Evolutionary conservation across 2,113 vertebrate genomes (phyloP).

Genomic region (Toxotes chatareus): DNA sequence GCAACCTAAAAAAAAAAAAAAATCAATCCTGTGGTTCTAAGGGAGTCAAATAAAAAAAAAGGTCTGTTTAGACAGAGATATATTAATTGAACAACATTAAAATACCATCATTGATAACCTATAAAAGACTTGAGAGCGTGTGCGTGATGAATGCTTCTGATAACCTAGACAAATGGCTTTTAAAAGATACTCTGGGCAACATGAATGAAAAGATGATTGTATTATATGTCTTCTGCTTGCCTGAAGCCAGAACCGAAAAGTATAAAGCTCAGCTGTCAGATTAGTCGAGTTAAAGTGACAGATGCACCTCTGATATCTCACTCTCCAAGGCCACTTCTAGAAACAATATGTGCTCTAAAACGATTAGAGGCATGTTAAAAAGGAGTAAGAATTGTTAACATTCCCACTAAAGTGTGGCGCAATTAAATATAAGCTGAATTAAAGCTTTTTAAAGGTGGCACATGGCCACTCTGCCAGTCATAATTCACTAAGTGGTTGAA

Average conservation of each 20-base stretch:
- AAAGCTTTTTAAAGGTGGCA: slow-evolving; percentile 40
- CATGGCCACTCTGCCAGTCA: slow-evolving; percentile 30
- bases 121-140: slow-evolving; percentile 28
- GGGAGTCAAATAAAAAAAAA: slow-evolving; percentile 27
- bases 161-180: slow-evolving; percentile 53
- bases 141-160: slow-evolving; percentile 42
- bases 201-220: slow-evolving; percentile 25
- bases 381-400: slow-evolving; percentile 41
- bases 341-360: slow-evolving; percentile 41
- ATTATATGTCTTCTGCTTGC: slow-evolving; percentile 2
- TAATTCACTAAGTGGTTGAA: slow-evolving; percentile 57
- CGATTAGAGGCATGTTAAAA: slow-evolving; percentile 42
- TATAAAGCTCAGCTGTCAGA: slow-evolving; percentile 44
- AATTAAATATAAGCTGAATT: slow-evolving; percentile 32
- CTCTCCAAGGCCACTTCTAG: slow-evolving; percentile 44
- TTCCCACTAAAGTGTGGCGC: slow-evolving; percentile 25
- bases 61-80: slow-evolving; percentile 8
- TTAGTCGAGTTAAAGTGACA: slow-evolving; percentile 52
- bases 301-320: slow-evolving; percentile 37
- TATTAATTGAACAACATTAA: slow-evolving; percentile 3
- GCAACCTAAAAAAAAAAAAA: slow-evolving; percentile 34
- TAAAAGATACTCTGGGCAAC: slow-evolving; percentile 46
- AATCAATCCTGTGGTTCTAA: slow-evolving; percentile 35
- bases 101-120: slow-evolving; percentile 42
- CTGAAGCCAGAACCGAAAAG: slow-evolving; percentile 38